phyloP scores from a whole-genome alignment of 1,140 invertebrate genomes.

The Bombus balteatus region DNA sequence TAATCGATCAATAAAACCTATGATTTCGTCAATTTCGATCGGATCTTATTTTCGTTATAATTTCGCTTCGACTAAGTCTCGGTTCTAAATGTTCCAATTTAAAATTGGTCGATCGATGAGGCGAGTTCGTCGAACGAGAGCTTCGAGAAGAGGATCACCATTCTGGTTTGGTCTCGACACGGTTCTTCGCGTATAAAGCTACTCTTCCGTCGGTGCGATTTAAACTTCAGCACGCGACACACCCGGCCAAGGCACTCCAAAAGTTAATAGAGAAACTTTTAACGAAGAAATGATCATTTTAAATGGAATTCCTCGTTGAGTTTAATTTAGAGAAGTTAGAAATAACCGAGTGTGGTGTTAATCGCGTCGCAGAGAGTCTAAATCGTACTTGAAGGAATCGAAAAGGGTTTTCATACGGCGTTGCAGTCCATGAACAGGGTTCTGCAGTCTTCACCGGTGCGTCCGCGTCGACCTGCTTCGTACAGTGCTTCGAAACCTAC shows the following conservation, averaged over 20 bases:
- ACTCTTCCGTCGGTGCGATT: slow-evolving; percentile 20
- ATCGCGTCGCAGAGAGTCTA: slow-evolving; percentile 20
- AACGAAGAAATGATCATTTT: not conserved
- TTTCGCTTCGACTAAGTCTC: not conserved
- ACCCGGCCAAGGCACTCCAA: not conserved
- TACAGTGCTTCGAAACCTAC: slow-evolving; percentile 91
- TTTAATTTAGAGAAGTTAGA: not conserved
- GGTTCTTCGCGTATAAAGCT: slow-evolving; percentile 34
- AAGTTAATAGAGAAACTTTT: not conserved
- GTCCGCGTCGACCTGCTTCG: slow-evolving; percentile 91
- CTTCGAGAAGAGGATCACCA: slow-evolving; percentile 17
- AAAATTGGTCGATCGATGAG: not conserved
- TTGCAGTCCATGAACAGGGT: slow-evolving; percentile 93
- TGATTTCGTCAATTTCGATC: not conserved
- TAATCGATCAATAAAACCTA: not conserved
- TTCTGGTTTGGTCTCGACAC: slow-evolving; percentile 29
- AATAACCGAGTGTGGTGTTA: not conserved
- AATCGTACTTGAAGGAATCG: slow-evolving; percentile 37
- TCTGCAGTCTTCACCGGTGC: slow-evolving; percentile 92
- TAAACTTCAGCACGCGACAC: not conserved
- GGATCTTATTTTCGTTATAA: not conserved
- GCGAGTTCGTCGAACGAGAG: slow-evolving; percentile 28
- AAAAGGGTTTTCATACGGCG: slow-evolving; percentile 86
- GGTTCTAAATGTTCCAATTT: not conserved
- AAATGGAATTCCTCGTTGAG: not conserved